Conservation (phyloP, 2,888 invertebrate species). For the Drosophila paramelanica region DNA sequence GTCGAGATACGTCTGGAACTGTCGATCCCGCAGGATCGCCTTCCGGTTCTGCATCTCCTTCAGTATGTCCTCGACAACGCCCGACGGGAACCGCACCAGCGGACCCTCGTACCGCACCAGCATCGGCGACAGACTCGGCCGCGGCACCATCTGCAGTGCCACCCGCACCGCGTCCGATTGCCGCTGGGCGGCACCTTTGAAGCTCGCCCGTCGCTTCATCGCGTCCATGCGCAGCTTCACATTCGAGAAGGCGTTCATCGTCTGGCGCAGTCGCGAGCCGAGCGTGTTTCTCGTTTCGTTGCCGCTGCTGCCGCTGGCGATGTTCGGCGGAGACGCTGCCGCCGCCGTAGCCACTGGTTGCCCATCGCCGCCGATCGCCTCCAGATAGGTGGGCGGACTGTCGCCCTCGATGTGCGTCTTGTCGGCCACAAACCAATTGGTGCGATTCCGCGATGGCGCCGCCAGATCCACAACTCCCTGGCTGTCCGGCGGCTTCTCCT, state of each 20-base stretch:
- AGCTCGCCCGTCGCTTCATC: slow-evolving; percentile 83
- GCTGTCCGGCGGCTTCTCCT: slow-evolving; percentile 45
- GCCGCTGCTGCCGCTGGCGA: no score
- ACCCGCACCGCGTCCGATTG: slow-evolving; percentile 78
- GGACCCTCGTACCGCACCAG: slow-evolving; percentile 84
- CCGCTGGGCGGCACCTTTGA: slow-evolving; percentile 66
- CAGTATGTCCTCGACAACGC: slow-evolving; percentile 89
- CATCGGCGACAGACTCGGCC: slow-evolving; percentile 82
- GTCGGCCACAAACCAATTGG: slow-evolving; percentile 83
- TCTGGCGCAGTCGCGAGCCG: slow-evolving; percentile 76
- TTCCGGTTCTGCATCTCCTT: slow-evolving; percentile 91
- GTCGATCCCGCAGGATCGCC: slow-evolving; percentile 90
- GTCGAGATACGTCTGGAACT: slow-evolving; percentile 90
- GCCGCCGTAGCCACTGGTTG: slow-evolving; percentile 11
- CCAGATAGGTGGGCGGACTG: slow-evolving; percentile 83
- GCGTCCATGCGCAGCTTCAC: slow-evolving; percentile 83
- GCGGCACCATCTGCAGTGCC: slow-evolving; percentile 84
- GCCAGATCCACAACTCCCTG: slow-evolving; percentile 65
- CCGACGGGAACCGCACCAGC: slow-evolving; percentile 84
- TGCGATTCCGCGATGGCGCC: slow-evolving; percentile 73
- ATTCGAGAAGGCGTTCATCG: slow-evolving; percentile 82
- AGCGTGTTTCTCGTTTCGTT: slow-evolving; percentile 41
- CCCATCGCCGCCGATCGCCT: slow-evolving; percentile 78
- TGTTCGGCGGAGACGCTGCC: background rate
- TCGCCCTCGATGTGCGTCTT: slow-evolving; percentile 77